Conservation (phyloP, 1,140 invertebrate species). For the Euwallacea fornicatus region DNA sequence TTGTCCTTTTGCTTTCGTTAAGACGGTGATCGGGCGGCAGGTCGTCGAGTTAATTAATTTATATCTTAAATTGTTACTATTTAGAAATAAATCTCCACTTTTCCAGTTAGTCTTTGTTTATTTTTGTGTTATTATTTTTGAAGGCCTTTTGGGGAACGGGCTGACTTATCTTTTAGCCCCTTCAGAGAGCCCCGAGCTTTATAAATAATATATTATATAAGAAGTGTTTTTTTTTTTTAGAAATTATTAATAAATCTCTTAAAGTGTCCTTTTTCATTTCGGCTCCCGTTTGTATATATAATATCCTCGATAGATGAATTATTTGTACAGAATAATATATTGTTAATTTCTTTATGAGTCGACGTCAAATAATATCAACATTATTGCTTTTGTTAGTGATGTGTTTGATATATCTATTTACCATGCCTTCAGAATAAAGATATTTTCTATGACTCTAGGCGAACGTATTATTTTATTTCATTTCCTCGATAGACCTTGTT, state of each 20-base stretch:
- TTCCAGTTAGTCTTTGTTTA: too few species aligned
- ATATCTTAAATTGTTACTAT: too few species aligned
- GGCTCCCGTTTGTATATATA: slow-evolving; percentile 37
- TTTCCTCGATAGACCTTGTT: too few species aligned
- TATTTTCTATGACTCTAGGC: slow-evolving; percentile 44
- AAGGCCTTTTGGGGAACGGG: too few species aligned
- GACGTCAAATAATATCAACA: slow-evolving; percentile 23
- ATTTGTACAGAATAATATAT: slow-evolving; percentile 39
- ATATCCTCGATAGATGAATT: slow-evolving; percentile 31
- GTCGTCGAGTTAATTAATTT: too few species aligned
- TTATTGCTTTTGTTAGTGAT: slow-evolving; percentile 37
- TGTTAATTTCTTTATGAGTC: background rate
- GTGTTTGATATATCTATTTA: slow-evolving; percentile 32
- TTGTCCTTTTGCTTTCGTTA: too few species aligned
- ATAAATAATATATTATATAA: slow-evolving; percentile 3
- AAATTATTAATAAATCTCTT: slow-evolving; percentile 24
- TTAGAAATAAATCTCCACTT: too few species aligned
- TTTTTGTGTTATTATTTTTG: too few species aligned
- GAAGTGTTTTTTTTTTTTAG: slow-evolving; percentile 9
- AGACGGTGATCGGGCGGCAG: too few species aligned
- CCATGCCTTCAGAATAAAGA: slow-evolving; percentile 46
- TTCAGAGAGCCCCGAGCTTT: too few species aligned
- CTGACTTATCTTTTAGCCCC: too few species aligned
- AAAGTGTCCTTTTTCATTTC: slow-evolving; percentile 38
- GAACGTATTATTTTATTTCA: background rate